phyloP scores from a whole-genome alignment of 2,888 invertebrate genomes.

The Sarcophaga variegata region DNA sequence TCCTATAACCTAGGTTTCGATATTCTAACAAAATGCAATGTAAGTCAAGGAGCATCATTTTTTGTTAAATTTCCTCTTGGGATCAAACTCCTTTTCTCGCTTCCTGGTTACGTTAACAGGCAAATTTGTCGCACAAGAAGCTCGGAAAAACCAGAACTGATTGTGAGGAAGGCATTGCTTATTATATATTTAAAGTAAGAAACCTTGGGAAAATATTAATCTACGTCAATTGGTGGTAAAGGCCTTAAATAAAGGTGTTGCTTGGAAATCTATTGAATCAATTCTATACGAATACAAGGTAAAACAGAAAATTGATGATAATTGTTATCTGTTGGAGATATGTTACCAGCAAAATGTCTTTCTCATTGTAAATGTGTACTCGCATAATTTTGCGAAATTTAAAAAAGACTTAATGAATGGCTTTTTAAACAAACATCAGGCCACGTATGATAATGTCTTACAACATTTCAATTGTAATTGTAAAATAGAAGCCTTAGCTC shows the following conservation, averaged over 20 bases:
- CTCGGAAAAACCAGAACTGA: too few species aligned
- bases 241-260: constrained; percentile 3
- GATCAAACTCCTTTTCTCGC: too few species aligned
- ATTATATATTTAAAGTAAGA: neutral
- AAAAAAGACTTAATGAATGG: constrained; percentile 61
- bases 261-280: constrained; percentile 1
- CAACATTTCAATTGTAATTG: constrained; percentile 69
- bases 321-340: constrained; percentile 64
- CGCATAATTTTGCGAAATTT: constrained; percentile 63
- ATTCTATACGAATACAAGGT: neutral
- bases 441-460: constrained; percentile 61
- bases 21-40: too few species aligned
- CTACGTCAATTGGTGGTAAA: neutral
- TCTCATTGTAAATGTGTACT: constrained; percentile 69
- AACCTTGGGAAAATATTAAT: neutral
- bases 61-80: too few species aligned
- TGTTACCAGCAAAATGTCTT: constrained; percentile 64
- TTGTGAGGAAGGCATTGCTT: too few species aligned
- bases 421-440: constrained; percentile 61
- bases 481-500: constrained; percentile 68
- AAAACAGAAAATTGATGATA: neutral
- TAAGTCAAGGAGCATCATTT: too few species aligned
- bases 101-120: too few species aligned
- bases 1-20: too few species aligned
- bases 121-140: too few species aligned